A percentile compares a stretch with the other conserved stretches of the same genome.
These are phyloP conservation scores for Acrobeloides nanus DNA, from an alignment of 2,888 invertebrate species.

Conservation along the genomic window DNA sequence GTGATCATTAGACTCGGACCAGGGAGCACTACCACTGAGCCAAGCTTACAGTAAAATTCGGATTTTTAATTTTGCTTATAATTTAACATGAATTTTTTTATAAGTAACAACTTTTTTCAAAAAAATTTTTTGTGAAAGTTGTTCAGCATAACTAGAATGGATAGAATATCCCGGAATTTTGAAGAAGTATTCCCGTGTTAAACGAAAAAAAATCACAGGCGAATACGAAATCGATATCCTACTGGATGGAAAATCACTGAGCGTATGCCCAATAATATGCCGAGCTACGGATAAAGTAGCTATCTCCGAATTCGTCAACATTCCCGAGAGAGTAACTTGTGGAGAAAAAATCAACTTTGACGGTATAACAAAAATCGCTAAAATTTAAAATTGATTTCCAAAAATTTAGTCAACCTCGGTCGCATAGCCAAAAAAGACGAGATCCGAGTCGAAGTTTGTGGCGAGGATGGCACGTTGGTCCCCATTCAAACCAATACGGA, in stretches of 20 bases:
- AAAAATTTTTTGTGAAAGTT: too few species aligned
- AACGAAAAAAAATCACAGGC: slow-evolving; percentile 20
- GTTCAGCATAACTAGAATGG: too few species aligned
- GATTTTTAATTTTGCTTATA: too few species aligned
- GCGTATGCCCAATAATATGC: slow-evolving; percentile 22
- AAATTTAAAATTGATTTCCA: slow-evolving; percentile 4
- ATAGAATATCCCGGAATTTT: too few species aligned
- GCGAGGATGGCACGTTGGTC: slow-evolving; percentile 31
- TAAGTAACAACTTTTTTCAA: too few species aligned
- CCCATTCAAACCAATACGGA: slow-evolving; percentile 28
- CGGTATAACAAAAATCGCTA: slow-evolving; percentile 9
- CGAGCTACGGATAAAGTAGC: slow-evolving; percentile 1
- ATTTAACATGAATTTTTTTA: too few species aligned
- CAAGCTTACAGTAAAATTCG: too few species aligned
- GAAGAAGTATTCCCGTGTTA: too few species aligned
- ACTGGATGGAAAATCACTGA: slow-evolving; percentile 26
- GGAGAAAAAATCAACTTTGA: slow-evolving; percentile 23
- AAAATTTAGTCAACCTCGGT: slow-evolving; percentile 17
- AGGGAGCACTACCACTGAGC: too few species aligned
- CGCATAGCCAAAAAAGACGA: slow-evolving; percentile 25
- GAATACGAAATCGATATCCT: slow-evolving; percentile 39
- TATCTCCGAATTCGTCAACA: background rate
- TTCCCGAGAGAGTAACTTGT: slow-evolving; percentile 16
- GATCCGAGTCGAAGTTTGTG: slow-evolving; percentile 35
- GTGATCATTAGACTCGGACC: too few species aligned